Evolutionary conservation across 2,888 invertebrate genomes (phyloP), one percentile per base, ranked within the genome.

Genomic region (Erebia palarica): DNA sequence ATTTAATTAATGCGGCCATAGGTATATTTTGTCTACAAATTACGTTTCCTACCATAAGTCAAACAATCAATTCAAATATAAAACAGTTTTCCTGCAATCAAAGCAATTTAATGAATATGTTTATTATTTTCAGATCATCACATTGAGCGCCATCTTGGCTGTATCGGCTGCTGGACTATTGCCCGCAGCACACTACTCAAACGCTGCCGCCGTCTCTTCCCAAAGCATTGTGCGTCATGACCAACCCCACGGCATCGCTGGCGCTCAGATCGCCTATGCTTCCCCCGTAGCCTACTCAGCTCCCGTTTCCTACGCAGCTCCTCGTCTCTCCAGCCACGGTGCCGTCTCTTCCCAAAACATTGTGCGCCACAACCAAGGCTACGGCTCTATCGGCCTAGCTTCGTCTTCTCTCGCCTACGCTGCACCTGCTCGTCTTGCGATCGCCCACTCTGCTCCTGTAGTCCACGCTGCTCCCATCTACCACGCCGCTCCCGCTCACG

Each of bases 121-220:
- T 16, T 58, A 58, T 49, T 57, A 36, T 18, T 68, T 72, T 2
- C 36, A 55, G 68, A 63, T 68, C 60, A n/a, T 68, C 57, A 80
- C 84, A 69, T 57, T 93, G 78, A 83, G 88, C 82, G 88, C 90
- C 69, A 79, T 92, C 72, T 75, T 93, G 80, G 90, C 90, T 63
- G 86, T 94, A 60, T 86, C 92, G 27, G 75, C 84, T 58, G 91
- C 90, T 14, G 90, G 89, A 59, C 84, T 91, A 59, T 76, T 92
- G 72, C 83, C 89, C 1, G 80, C 79, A 70, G 77, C 94, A n/a
- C 81, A 84, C 58, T 92, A 92, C 80, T 89, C 90, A 78, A 85
- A 90, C 42, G 78, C 85, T 1, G 86, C 89, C 10, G 86, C 80
- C 1, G 90, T 89, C 1, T 89, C 91, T 36, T 82, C 92, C 16